A percentile compares a stretch with the other conserved stretches of the same genome.
phyloP scores from a whole-genome alignment of 1,140 invertebrate genomes.

The Cyrtorhinus lividipennis region DNA sequence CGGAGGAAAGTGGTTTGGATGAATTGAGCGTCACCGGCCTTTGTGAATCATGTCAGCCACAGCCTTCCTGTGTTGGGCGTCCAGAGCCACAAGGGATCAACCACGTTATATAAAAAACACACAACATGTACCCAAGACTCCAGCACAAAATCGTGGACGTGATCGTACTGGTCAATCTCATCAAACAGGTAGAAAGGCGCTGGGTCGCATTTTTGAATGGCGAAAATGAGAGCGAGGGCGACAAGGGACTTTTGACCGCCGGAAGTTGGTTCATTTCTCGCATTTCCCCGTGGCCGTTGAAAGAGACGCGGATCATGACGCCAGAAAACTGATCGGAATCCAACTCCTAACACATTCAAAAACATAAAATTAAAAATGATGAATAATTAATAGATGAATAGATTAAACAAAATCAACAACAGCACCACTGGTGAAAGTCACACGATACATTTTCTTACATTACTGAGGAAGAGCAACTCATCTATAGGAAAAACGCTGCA shows the following conservation, averaged over 20 bases:
- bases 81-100: too few species aligned
- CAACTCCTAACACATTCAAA: constrained; percentile 36
- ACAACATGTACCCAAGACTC: too few species aligned
- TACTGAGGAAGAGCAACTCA: too few species aligned
- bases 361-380: too few species aligned
- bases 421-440: too few species aligned
- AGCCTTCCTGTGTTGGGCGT: too few species aligned
- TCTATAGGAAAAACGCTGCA: too few species aligned
- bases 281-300: constrained; percentile 86
- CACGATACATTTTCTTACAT: too few species aligned
- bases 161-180: constrained; percentile 96
- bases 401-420: too few species aligned
- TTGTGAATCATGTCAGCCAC: constrained; percentile 99
- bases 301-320: constrained; percentile 50
- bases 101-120: too few species aligned
- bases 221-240: constrained; percentile 92
- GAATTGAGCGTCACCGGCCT: constrained; percentile 86
- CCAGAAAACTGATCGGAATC: constrained; percentile 69
- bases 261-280: constrained; percentile 96
- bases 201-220: constrained; percentile 99
- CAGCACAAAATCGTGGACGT: too few species aligned
- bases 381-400: too few species aligned
- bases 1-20: constrained; percentile 99
- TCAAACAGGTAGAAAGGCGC: constrained; percentile 99
- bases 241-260: constrained; percentile 98